These are phyloP conservation scores for Noctua comes DNA, from an alignment of 2,888 invertebrate species.

Conservation along the genomic window DNA sequence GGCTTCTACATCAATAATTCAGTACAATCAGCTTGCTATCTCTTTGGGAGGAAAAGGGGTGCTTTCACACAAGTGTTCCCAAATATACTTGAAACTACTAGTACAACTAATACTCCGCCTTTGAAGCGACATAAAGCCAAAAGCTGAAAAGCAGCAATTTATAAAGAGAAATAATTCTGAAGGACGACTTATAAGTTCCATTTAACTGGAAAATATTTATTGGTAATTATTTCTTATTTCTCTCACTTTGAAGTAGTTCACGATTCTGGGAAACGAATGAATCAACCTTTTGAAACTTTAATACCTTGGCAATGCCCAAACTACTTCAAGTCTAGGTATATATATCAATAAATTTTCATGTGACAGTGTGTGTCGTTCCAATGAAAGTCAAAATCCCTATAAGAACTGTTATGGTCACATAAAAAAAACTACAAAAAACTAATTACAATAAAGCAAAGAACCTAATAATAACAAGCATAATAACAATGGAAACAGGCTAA, in stretches of 20 bases:
- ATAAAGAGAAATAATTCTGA: constrained; percentile 8
- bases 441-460: background rate
- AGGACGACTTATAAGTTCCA: background rate
- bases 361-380: background rate
- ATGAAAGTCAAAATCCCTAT: background rate
- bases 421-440: background rate
- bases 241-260: background rate
- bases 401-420: background rate
- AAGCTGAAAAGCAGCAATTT: background rate
- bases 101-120: background rate
- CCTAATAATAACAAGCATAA: background rate
- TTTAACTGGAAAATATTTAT: background rate
- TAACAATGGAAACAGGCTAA: background rate
- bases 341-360: background rate
- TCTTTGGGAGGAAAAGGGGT: background rate
- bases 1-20: background rate
- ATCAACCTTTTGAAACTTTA: background rate
- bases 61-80: background rate
- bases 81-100: background rate
- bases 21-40: background rate
- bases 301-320: too few relatives aligned
- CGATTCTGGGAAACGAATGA: background rate
- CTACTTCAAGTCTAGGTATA: background rate
- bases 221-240: background rate
- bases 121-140: background rate